A percentile compares a stretch with the other conserved stretches of the same genome.
Conservation (phyloP, 2,113 vertebrate genomes). For the Melanostigma gelatinosum region DNA sequence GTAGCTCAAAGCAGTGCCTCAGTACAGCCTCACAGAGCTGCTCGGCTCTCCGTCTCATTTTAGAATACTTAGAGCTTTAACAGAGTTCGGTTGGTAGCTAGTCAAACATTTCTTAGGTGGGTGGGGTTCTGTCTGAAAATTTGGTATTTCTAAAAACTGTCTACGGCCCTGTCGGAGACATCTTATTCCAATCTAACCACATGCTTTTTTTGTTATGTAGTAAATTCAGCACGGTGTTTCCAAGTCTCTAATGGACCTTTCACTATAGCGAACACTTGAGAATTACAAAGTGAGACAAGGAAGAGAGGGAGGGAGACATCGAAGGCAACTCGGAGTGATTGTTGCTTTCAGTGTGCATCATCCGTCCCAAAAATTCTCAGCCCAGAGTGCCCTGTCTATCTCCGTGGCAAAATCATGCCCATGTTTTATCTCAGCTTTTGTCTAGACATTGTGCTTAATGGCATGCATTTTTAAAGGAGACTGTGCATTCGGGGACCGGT, state of each 20-base stretch:
- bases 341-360: constrained; percentile 5
- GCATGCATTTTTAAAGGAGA: constrained; percentile 63
- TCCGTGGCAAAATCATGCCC: constrained; percentile 6
- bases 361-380: constrained; percentile 19
- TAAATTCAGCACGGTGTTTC: not conserved
- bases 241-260: constrained; percentile 13
- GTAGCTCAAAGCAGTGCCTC: not conserved
- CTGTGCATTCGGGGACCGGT: constrained; percentile 35
- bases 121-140: constrained; percentile 3
- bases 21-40: not conserved
- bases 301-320: constrained; percentile 6
- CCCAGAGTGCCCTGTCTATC: constrained; percentile 21
- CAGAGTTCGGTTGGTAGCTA: not conserved
- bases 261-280: constrained; percentile 12
- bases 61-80: not conserved
- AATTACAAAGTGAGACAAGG: constrained; percentile 11
- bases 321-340: constrained; percentile 1
- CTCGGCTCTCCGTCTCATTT: not conserved
- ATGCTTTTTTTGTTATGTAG: constrained; percentile 21
- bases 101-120: not conserved
- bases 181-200: not conserved
- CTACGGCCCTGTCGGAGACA: not conserved
- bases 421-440: constrained; percentile 34
- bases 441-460: constrained; percentile 52
- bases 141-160: constrained; percentile 5